A percentile compares a stretch with the other conserved stretches of the same genome.
Conservation (phyloP, 2,113 vertebrate genomes). For the Urocynchramus pylzowi region DNA sequence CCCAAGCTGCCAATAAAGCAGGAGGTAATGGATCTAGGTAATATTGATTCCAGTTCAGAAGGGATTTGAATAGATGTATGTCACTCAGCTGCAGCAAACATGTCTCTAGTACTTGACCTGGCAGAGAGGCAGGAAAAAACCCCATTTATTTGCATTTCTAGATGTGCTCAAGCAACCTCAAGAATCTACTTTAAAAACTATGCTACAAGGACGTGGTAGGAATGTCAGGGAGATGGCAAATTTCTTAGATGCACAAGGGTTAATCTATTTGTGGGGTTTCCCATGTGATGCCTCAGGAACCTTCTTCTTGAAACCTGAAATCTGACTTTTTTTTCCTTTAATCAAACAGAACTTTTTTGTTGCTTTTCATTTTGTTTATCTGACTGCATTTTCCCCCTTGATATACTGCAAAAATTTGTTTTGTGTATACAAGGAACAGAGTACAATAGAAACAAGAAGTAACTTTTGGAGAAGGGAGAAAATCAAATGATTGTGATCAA, state of each 20-base stretch:
- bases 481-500: slow-evolving; percentile 17
- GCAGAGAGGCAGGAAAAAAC: background rate
- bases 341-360: background rate
- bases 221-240: background rate
- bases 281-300: background rate
- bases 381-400: background rate
- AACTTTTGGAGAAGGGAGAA: background rate
- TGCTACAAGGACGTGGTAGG: background rate
- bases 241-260: background rate
- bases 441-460: background rate
- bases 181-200: background rate
- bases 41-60: slow-evolving; percentile 30
- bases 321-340: background rate
- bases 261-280: background rate
- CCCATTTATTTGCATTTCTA: background rate
- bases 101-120: background rate
- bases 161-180: background rate
- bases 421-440: background rate
- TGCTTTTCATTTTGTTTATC: background rate
- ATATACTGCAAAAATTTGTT: background rate
- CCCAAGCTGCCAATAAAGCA: slow-evolving; percentile 39
- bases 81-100: background rate
- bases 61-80: slow-evolving; percentile 7
- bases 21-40: slow-evolving; percentile 49
- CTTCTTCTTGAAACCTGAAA: background rate